Base-by-base conservation (phyloP, 2,797 vertebrate genomes). In the Remorina albescens region DNA sequence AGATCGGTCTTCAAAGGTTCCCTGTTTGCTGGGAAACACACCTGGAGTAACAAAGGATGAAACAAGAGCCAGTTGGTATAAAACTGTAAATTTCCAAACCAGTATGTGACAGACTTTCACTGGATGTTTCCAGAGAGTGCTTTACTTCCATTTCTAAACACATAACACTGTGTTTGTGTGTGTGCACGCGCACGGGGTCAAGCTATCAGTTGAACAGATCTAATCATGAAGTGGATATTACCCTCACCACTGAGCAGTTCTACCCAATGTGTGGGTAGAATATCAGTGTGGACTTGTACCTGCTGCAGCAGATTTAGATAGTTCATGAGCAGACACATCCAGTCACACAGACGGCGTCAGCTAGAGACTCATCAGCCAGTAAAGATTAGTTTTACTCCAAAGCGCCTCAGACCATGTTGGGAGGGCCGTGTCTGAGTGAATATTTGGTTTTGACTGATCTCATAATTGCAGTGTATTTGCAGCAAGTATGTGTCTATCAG, bases 401-500 rank as follows among this genome's bases (percentile, higher is more conserved):
- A 76, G 51, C 23, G 47, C 60, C 55, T 61, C 70, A 55, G 80
- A 82, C 54, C 67, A 57, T 36, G 2, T 51, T 67, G 75, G 73
- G 75, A 86, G 74, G 42, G 53, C 72, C 66, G 64, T 26, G 59
- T 79, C 65, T 71, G 39, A 78, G 81, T 77, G 74, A 82, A 80
- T 74, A 74, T 67, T 64, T 26, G 55, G 64, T 70, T 81, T 74
- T 70, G 60, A 69, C 79, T 87, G 81, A 91, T 82, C 88, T 89
- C 78, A 86, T 90, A 86, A 89, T 88, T 86, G 70, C 67, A 74
- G 84, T 70, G 76, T 72, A 51, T 82, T 72, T 80, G 41, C 58
- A 60, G 39, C 63, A 85, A 75, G 32, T 76, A 70, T 84, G 74
- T 64, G 70, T 75, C 77, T 78, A 68, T 56, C 62, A 67, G 67